Percentiles rank a stretch among this genome's conserved stretches.
Evolutionary conservation across 2,797 vertebrate species (phyloP).

Genomic region (Cynopterus sphinx): DNA sequence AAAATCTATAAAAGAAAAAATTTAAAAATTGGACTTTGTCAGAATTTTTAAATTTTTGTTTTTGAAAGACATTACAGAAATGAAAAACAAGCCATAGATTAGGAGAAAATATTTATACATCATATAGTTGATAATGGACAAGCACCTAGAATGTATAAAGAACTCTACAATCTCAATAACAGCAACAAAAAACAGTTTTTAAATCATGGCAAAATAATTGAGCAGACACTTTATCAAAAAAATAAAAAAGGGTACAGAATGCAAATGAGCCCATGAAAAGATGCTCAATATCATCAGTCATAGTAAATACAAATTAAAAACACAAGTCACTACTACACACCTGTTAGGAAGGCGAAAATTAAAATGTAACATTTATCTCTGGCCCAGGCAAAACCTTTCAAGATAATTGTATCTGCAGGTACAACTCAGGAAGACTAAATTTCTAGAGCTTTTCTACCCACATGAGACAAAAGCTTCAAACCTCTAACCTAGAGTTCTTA

Average conservation of each 20-base stretch:
- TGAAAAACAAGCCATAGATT: background rate
- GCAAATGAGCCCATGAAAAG: background rate
- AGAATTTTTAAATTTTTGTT: background rate
- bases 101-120: background rate
- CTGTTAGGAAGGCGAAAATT: background rate
- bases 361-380: background rate
- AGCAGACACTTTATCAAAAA: background rate
- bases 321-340: background rate
- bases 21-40: background rate
- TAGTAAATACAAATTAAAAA: background rate
- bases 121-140: background rate
- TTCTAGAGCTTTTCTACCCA: background rate
- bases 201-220: background rate
- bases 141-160: background rate
- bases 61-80: background rate
- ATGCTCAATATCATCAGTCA: background rate
- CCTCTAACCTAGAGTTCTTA: background rate
- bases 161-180: background rate
- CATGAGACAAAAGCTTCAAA: background rate
- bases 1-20: background rate
- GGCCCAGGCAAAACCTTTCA: background rate
- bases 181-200: background rate
- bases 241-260: background rate
- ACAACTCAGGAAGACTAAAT: background rate
- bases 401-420: background rate